These are phyloP conservation scores for Cloeon dipterum DNA, from an alignment of 2,888 invertebrate genomes.

Conservation along the genomic window DNA sequence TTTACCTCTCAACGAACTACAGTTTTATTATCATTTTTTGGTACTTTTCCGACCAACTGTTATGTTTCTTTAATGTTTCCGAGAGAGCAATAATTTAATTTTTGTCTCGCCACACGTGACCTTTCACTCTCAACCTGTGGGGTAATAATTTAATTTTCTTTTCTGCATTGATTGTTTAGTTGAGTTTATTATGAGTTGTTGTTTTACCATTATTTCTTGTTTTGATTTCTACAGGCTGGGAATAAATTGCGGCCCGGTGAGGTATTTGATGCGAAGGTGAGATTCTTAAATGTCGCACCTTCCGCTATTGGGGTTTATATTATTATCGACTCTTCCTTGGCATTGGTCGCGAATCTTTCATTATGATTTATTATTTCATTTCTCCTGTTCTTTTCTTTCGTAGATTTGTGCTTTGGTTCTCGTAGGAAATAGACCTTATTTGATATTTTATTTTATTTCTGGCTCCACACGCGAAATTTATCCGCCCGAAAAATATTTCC, in stretches of 20 bases:
- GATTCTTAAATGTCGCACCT: constrained; percentile 23
- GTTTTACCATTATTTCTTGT: constrained; percentile 10
- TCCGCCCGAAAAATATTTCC: no score
- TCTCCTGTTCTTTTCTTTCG: not conserved
- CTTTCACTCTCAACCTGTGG: not conserved
- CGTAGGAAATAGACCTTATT: not conserved
- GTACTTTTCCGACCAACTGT: no score
- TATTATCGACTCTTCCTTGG: no score
- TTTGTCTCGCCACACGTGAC: not conserved
- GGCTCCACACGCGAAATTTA: no score
- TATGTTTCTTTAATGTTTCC: no score
- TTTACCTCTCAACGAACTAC: not conserved
- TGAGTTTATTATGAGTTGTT: constrained; percentile 10
- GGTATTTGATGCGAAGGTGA: constrained; percentile 53
- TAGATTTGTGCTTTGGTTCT: not conserved
- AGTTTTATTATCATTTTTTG: not conserved
- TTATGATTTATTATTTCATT: not conserved
- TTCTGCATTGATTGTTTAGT: constrained; percentile 4
- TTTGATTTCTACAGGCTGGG: constrained; percentile 35
- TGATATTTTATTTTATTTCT: not conserved
- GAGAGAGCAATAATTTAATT: no score
- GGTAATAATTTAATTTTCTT: not conserved
- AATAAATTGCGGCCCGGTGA: constrained; percentile 61
- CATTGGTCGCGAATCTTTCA: constrained; percentile 5
- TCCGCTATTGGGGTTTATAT: constrained; percentile 24